Percentiles rank a stretch among this genome's conserved stretches.
Conservation (phyloP, 2,113 vertebrate species). For the Pseudopodoces humilis region DNA sequence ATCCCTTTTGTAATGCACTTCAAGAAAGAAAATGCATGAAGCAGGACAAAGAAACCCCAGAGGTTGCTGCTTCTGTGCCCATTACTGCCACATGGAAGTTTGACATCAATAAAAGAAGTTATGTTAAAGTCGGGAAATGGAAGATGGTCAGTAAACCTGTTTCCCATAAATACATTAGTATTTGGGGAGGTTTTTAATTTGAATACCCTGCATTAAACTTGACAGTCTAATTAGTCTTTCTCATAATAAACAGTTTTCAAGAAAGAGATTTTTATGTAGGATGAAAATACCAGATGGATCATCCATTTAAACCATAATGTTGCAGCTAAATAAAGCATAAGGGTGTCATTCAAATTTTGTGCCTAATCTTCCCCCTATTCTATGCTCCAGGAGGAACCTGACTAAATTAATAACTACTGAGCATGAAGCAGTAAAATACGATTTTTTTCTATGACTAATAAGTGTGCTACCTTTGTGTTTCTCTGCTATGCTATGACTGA, state of each 20-base stretch:
- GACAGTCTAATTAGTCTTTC: background rate
- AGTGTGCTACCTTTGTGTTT: background rate
- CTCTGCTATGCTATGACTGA: background rate
- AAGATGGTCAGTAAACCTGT: background rate
- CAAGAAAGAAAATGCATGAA: background rate
- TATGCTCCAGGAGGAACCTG: background rate
- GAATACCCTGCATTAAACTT: background rate
- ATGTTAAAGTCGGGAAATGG: background rate
- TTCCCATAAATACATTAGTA: background rate
- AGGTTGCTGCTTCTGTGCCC: background rate
- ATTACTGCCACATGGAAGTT: background rate
- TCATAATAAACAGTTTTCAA: background rate
- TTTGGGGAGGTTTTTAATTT: background rate
- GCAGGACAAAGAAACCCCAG: background rate
- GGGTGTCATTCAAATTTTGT: constrained; percentile 17
- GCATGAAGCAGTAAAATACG: background rate
- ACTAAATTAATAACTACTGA: background rate
- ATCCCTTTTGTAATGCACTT: background rate
- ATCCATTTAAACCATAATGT: background rate
- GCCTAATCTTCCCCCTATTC: background rate
- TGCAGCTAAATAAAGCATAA: constrained; percentile 28
- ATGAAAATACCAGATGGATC: constrained; percentile 41
- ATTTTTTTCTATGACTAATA: background rate
- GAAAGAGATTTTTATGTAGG: background rate
- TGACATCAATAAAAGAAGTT: background rate